phyloP scores from a whole-genome alignment of 2,888 invertebrate genomes.

The Dichetophora obliterata region DNA sequence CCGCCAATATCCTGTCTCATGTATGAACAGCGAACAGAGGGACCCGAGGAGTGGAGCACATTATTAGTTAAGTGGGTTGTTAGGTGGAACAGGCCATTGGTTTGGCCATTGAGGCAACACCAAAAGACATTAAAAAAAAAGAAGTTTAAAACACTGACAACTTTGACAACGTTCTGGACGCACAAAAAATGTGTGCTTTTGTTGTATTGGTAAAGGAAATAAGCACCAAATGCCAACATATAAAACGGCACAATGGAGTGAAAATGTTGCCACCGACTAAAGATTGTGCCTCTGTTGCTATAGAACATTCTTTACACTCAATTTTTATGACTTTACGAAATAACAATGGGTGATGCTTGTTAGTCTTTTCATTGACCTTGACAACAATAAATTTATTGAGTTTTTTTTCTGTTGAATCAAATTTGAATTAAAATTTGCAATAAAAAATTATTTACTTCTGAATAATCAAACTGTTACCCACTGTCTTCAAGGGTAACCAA shows the following conservation, averaged over 20 bases:
- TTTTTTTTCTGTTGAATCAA: no score
- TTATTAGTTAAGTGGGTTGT: conserved; percentile 54
- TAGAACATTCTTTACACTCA: not conserved
- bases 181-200: conserved; percentile 1
- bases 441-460: no score
- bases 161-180: not conserved
- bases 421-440: no score
- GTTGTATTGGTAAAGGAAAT: conserved; percentile 17
- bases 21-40: conserved; percentile 18
- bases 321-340: not conserved
- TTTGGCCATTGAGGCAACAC: conserved; percentile 18
- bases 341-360: no score
- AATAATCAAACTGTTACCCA: no score
- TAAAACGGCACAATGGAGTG: conserved; percentile 11
- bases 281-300: not conserved
- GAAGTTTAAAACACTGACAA: not conserved
- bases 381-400: no score
- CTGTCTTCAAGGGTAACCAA: conserved; percentile 12
- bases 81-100: conserved; percentile 39
- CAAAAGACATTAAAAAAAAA: conserved; percentile 6
- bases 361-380: no score
- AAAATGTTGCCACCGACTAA: not conserved
- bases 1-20: conserved; percentile 62
- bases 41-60: conserved; percentile 13
- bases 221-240: conserved; percentile 24